phyloP scores from a whole-genome alignment of 1,140 invertebrate species.

The Drosophila mauritiana region DNA sequence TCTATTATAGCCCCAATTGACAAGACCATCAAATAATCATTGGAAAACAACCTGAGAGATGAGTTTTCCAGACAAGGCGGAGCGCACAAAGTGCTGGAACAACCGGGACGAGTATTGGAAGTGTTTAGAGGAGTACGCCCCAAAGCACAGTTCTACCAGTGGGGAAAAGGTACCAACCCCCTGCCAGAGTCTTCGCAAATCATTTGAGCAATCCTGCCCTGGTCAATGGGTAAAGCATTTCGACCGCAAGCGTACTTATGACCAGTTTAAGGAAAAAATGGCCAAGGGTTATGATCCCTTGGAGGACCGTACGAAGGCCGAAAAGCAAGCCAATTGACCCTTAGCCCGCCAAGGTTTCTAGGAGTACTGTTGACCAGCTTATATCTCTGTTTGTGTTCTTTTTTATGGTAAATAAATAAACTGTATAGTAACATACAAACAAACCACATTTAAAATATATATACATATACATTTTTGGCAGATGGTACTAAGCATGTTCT shows the following conservation, averaged over 20 bases:
- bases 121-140: constrained; percentile 91
- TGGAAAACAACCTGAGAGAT: constrained; percentile 84
- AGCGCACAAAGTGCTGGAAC: constrained; percentile 93
- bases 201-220: constrained; percentile 94
- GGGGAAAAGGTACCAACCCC: constrained; percentile 85
- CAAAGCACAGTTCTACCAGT: constrained; percentile 84
- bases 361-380: not conserved
- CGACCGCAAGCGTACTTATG: constrained; percentile 94
- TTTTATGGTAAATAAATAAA: constrained; percentile 62
- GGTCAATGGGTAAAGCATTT: constrained; percentile 97
- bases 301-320: constrained; percentile 44
- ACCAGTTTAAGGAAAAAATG: constrained; percentile 95
- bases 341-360: not conserved
- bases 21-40: not conserved
- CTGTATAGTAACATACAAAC: constrained; percentile 31
- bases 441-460: too few species aligned
- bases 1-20: not conserved
- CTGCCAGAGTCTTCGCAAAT: constrained; percentile 90
- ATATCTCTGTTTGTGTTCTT: constrained; percentile 49
- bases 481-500: too few species aligned
- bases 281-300: constrained; percentile 93
- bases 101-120: constrained; percentile 95
- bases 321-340: constrained; percentile 38
- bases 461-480: too few species aligned
- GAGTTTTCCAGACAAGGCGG: constrained; percentile 93